phyloP scores from a whole-genome alignment of 2,113 vertebrate species.

The Micromys minutus region DNA sequence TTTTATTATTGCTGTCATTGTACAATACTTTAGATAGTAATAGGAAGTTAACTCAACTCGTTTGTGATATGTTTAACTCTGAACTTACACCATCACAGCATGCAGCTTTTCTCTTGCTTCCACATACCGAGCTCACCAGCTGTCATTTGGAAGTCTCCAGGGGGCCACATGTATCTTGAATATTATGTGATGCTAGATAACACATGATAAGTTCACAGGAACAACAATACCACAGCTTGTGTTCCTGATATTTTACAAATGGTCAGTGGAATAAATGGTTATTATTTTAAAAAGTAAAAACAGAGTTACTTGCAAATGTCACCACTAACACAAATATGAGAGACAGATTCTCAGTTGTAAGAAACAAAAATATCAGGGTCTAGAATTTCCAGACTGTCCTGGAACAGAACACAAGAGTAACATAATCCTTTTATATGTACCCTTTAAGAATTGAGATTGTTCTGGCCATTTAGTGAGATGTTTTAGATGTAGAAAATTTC shows the following conservation, averaged over 20 bases:
- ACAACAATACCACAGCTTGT: too few species aligned
- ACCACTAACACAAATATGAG: fast-evolving
- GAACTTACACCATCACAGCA: not conserved
- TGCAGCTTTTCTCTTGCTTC: not conserved
- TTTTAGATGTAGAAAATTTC: not conserved
- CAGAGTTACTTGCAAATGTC: not conserved
- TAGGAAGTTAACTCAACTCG: not conserved
- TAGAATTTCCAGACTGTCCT: not conserved
- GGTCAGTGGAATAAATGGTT: too few species aligned
- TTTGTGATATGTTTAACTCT: not conserved
- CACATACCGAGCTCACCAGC: too few species aligned
- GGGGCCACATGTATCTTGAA: too few species aligned
- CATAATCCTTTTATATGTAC: not conserved
- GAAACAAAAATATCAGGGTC: not conserved
- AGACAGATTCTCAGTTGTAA: not conserved
- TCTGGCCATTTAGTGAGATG: not conserved
- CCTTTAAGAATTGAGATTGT: not conserved
- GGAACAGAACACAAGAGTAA: not conserved
- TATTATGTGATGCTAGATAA: too few species aligned
- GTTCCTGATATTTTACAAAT: too few species aligned
- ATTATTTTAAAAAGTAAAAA: not conserved
- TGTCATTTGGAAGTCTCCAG: not conserved
- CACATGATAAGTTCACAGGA: too few species aligned
- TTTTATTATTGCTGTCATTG: not conserved
- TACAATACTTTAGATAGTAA: not conserved